Percentiles rank a stretch among this genome's conserved stretches.
Conservation (phyloP, 2,113 vertebrate genomes). For the Daubentonia madagascariensis region DNA sequence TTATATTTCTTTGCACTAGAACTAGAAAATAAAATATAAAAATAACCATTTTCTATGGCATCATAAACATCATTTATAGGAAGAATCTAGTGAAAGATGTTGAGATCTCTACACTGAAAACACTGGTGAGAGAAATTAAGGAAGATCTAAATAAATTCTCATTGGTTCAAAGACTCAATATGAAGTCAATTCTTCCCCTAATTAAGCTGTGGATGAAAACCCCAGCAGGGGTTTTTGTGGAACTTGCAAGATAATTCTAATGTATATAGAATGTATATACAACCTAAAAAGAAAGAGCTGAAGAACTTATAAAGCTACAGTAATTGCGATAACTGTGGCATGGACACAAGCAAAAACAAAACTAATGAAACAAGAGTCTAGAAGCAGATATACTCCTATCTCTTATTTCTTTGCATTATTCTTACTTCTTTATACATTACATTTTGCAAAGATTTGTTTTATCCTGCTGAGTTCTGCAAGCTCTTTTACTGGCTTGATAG, state of each 20-base stretch:
- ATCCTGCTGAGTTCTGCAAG: neutral
- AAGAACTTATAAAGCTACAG: neutral
- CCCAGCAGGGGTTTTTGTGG: neutral
- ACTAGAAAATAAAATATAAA: neutral
- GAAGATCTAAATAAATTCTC: neutral
- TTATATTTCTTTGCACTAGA: neutral
- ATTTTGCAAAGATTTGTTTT: neutral
- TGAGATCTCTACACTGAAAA: neutral
- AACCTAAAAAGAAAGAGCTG: neutral
- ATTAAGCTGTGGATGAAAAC: neutral
- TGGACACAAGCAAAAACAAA: neutral
- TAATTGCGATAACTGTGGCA: neutral
- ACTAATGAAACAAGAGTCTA: neutral
- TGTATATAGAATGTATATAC: neutral
- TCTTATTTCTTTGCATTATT: neutral
- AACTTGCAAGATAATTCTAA: neutral
- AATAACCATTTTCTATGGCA: neutral
- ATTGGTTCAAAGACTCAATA: neutral
- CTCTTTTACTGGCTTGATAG: neutral
- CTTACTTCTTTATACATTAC: neutral
- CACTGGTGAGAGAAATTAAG: neutral
- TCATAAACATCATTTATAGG: neutral
- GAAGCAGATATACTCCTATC: neutral
- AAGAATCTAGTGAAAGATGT: neutral
- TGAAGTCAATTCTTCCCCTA: neutral